Conservation (phyloP, 2,113 vertebrate species). For the Puffinus mauretanicus region DNA sequence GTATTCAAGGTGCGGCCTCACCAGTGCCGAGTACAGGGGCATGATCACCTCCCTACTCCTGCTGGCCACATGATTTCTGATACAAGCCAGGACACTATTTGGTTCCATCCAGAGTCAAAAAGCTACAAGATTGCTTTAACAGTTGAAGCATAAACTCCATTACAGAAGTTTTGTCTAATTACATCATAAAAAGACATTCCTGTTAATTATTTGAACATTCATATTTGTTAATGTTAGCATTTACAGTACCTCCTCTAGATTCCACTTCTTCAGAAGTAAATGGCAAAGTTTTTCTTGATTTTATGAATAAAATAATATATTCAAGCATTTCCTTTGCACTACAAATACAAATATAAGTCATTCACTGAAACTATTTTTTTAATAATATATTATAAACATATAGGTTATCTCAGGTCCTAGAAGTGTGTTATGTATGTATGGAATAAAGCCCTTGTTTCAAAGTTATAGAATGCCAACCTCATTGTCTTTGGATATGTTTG, state of each 20-base stretch:
- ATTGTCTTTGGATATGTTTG: neutral
- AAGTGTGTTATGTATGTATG: neutral
- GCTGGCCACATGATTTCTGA: neutral
- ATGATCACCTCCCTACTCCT: accelerated
- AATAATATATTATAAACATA: neutral
- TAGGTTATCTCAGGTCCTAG: neutral
- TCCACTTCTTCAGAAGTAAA: neutral
- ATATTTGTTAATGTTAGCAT: neutral
- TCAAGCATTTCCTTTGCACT: neutral
- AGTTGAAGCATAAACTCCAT: neutral
- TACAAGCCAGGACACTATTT: neutral
- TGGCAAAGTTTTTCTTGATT: neutral
- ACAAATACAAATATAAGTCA: neutral
- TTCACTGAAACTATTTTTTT: neutral
- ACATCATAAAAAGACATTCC: neutral
- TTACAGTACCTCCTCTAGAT: neutral
- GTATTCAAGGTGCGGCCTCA: accelerated
- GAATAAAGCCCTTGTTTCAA: neutral
- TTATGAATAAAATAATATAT: neutral
- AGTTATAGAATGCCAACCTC: neutral
- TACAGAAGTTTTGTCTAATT: neutral
- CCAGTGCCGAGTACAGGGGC: accelerated
- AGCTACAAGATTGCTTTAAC: neutral
- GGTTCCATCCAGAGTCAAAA: neutral
- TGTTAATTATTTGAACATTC: neutral